Evolutionary conservation across 2,888 invertebrate genomes (phyloP).

Genomic region (Trichogramma dendrolimi): DNA sequence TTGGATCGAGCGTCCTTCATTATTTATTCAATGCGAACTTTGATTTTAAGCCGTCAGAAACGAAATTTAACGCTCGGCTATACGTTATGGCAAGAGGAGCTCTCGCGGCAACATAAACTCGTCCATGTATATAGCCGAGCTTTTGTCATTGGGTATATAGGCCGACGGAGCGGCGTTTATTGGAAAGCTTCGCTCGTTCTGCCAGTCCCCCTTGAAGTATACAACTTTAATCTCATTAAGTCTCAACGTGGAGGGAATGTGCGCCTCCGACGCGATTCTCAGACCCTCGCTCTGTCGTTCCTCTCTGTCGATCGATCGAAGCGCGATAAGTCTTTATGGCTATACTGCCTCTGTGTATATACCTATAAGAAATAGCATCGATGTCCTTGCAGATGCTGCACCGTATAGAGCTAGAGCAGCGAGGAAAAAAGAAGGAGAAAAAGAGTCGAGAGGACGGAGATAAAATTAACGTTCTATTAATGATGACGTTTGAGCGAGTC

Average conservation of each 20-base stretch:
- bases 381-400: no score
- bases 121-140: no score
- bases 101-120: no score
- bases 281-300: neutral
- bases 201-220: neutral
- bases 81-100: no score
- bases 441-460: neutral
- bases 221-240: constrained; percentile 30
- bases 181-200: constrained; percentile 17
- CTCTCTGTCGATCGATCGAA: neutral
- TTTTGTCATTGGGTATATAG: no score
- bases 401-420: neutral
- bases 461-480: constrained; percentile 25
- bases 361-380: no score
- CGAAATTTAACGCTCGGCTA: no score
- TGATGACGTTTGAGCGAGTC: constrained; percentile 10
- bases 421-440: neutral
- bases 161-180: constrained; percentile 15
- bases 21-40: no score
- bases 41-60: no score
- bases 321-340: no score
- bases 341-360: no score
- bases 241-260: constrained; percentile 12
- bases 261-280: constrained; percentile 13
- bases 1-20: no score